Conservation (phyloP, 1,140 invertebrate genomes). For the Zophobas morio region DNA sequence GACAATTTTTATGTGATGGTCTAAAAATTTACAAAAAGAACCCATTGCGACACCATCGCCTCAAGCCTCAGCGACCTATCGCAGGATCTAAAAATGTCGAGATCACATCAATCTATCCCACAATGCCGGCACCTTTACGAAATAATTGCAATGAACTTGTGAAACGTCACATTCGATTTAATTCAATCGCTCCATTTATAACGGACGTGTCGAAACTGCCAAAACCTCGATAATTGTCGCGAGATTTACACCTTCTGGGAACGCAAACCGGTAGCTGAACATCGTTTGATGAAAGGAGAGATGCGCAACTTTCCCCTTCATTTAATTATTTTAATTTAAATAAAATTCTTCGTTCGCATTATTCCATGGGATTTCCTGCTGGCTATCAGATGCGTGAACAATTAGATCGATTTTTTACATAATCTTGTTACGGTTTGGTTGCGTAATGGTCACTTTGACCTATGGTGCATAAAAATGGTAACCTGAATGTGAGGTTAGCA, state of each 20-base stretch:
- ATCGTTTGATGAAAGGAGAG: conserved; percentile 25
- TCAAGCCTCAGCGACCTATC: no score
- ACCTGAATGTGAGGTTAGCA: neutral
- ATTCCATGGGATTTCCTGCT: conserved; percentile 34
- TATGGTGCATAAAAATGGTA: conserved; percentile 3
- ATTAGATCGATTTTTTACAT: conserved; percentile 41
- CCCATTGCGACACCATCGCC: no score
- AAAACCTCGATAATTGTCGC: neutral
- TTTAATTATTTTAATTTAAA: conserved; percentile 29
- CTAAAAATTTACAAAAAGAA: no score
- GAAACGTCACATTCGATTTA: no score
- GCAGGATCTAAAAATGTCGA: no score
- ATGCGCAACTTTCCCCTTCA: conserved; percentile 37
- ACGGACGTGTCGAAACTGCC: no score
- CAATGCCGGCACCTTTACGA: no score
- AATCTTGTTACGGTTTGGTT: conserved; percentile 9
- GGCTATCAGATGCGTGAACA: conserved; percentile 26
- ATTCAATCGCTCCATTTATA: no score
- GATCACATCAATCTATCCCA: no score
- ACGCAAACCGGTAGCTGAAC: conserved; percentile 3
- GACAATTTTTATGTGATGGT: no score
- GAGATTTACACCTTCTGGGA: no score
- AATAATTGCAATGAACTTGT: no score
- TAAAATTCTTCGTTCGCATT: conserved; percentile 33
- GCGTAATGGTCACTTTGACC: conserved; percentile 14